Evolutionary conservation across 2,888 invertebrate species (phyloP).

Genomic region (Mermis nigrescens): DNA sequence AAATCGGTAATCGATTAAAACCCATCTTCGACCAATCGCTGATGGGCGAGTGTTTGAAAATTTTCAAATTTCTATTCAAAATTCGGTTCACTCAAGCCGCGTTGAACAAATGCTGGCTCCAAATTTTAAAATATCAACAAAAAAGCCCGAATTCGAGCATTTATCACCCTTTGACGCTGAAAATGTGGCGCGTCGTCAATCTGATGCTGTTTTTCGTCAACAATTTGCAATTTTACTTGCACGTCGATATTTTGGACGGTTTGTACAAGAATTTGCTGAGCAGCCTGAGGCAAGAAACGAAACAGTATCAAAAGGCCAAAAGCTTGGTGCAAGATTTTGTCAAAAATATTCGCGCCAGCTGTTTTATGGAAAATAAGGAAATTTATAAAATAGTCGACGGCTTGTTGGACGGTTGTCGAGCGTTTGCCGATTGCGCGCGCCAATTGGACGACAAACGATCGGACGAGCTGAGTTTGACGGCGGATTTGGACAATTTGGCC

Average conservation of each 20-base stretch:
- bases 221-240: constrained; percentile 1
- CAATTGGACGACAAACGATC: neutral
- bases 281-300: neutral
- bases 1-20: neutral
- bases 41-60: neutral
- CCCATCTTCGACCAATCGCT: neutral
- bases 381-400: neutral
- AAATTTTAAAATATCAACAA: neutral
- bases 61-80: neutral
- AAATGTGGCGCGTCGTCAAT: neutral
- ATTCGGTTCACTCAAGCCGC: neutral
- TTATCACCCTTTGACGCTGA: too few species aligned
- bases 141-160: neutral
- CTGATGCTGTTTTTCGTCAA: neutral
- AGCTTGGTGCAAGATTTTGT: neutral
- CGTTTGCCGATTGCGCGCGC: neutral
- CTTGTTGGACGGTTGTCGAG: neutral
- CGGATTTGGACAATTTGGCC: too few species aligned
- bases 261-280: neutral
- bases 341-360: neutral
- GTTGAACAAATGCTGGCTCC: neutral
- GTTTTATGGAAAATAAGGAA: neutral
- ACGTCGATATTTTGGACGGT: neutral
- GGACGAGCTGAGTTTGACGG: neutral
- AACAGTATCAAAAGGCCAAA: neutral